Base-by-base conservation (phyloP, 2,113 vertebrate genomes). In the Pycnonotus jocosus region DNA sequence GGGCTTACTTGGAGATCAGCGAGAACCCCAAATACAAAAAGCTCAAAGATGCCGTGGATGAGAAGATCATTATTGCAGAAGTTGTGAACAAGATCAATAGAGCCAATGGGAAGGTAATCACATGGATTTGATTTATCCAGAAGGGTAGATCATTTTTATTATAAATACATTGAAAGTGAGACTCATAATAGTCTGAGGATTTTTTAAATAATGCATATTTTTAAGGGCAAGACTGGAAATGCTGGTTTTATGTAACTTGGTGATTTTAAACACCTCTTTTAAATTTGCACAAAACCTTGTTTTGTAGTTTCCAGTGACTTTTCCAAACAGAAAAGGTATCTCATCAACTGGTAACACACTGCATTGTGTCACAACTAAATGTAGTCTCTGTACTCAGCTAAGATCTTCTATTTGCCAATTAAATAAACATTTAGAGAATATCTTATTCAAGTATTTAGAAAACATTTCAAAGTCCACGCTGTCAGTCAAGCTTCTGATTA, bases 11-110 rank as follows among this genome's bases (percentile, higher is more conserved):
- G 97, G 99, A 99, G 97, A 99, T 99, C 94, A 98, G 97, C 81
- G 99, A 99, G 97, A 99, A 99, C 95, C 99, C 99, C 68, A 99
- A 99, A 95, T 99, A 99, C 95, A 99, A 99, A 95, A 99, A 99
- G 51, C 98, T 99, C 42, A 99, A 98, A 97, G 98, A 98, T 68
- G 97, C 98, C 1, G 96, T 99, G 93, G 99, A 99, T 50, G 99
- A 99, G 79, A 99, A 99, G 97, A 98, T 99, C 53, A 98, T 99
- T 83, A 98, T 99, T 93, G 99, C 99, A 12, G 99, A 99, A 86
- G 98, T 99, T 78, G 99, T 99, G 73, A 99, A 99, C 97, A 99
- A 99, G 98, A 99, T 99, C 74, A 99, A 99, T 85, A 98, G 99
- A 95, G 99, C 99, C 57, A 99, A 99, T 22, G 99, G 99, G 85